A percentile compares a stretch with the other conserved stretches of the same genome.
These are phyloP conservation scores for Syndactyla subalaris DNA, from an alignment of 2,797 vertebrate species.

Conservation along the genomic window DNA sequence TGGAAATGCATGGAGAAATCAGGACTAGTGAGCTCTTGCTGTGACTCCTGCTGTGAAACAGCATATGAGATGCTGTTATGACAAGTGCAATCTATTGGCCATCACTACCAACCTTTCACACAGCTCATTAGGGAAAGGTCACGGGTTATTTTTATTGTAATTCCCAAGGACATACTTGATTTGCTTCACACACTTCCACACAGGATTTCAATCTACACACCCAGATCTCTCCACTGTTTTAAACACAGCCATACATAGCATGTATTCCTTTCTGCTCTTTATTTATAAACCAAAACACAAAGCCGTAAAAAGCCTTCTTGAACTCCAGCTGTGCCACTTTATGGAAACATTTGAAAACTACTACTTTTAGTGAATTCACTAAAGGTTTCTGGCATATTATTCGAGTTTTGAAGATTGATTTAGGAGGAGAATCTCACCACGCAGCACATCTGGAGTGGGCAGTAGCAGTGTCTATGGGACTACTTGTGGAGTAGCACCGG, in stretches of 20 bases:
- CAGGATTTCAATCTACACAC: background rate
- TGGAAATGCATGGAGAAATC: conserved; percentile 39
- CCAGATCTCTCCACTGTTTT: background rate
- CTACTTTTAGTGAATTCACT: conserved; percentile 34
- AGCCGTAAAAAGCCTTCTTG: conserved; percentile 36
- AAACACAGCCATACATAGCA: background rate
- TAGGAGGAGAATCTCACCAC: background rate
- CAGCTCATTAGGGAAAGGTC: conserved; percentile 59
- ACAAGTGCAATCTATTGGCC: conserved; percentile 30
- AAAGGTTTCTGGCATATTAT: background rate
- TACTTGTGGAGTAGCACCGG: background rate
- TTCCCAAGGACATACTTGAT: conserved; percentile 20
- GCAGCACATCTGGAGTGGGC: background rate
- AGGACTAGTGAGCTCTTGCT: conserved; percentile 18
- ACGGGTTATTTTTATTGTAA: conserved; percentile 34
- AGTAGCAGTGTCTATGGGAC: background rate
- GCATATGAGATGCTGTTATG: conserved; percentile 25
- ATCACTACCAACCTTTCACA: conserved; percentile 54
- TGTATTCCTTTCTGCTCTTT: conserved; percentile 31
- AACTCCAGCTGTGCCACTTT: conserved; percentile 54
- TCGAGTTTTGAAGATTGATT: conserved; percentile 20
- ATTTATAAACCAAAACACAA: conserved; percentile 36
- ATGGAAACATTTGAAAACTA: conserved; percentile 54
- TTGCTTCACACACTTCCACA: conserved; percentile 37
- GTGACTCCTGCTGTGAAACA: conserved; percentile 32